phyloP scores from a whole-genome alignment of 1,140 invertebrate species.

The Pinna nobilis region DNA sequence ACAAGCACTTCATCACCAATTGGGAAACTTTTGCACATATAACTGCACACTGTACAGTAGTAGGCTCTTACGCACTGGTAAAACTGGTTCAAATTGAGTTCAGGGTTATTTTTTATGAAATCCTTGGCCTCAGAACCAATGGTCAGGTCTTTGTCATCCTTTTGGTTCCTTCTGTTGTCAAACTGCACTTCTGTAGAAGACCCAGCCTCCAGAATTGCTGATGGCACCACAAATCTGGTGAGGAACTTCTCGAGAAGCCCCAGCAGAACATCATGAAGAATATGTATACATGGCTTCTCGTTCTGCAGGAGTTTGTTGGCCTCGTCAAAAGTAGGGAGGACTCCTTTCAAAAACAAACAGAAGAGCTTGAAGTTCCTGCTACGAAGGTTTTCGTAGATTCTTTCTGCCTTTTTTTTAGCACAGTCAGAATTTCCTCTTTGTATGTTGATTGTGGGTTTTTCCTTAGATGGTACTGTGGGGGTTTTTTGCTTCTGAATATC shows the following conservation, averaged over 20 bases:
- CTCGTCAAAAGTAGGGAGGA: neutral
- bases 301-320: neutral
- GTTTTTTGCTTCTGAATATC: neutral
- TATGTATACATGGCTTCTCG: neutral
- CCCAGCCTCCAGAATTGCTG: neutral
- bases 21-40: no score
- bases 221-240: neutral
- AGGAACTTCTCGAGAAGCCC: slow-evolving; percentile 1
- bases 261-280: neutral
- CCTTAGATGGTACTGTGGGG: neutral
- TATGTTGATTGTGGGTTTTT: neutral
- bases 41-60: no score
- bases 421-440: neutral
- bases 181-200: neutral
- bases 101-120: neutral
- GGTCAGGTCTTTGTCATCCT: neutral
- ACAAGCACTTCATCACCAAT: no score
- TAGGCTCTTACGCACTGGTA: no score
- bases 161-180: neutral
- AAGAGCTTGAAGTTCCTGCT: neutral
- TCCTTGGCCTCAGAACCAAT: neutral
- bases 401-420: neutral
- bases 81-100: neutral
- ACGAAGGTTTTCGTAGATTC: neutral
- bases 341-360: neutral